Conservation (phyloP, 2,797 vertebrate species). For the Schizopygopsis malacanthus region DNA sequence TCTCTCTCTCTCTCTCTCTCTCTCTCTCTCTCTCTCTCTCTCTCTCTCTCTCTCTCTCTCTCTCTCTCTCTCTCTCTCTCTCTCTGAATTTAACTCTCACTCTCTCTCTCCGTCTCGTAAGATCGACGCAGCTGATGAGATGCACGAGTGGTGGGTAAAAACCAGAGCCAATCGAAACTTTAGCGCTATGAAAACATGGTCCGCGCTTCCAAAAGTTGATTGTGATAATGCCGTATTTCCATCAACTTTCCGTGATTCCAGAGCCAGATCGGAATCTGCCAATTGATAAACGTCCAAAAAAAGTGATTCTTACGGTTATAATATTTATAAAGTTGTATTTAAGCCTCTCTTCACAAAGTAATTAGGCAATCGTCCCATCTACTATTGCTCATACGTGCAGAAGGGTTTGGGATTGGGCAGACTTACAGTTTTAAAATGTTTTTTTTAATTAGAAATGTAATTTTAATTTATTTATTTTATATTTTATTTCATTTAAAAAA, state of each 20-base stretch:
- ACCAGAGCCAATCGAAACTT: conserved; percentile 40
- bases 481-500: neutral
- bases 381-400: neutral
- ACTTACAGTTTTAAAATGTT: neutral
- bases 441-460: neutral
- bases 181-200: conserved; percentile 13
- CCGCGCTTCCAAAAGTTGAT: conserved; percentile 15
- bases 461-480: neutral
- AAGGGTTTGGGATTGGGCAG: too few species aligned
- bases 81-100: conserved; percentile 54
- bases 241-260: conserved; percentile 4
- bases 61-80: too few species aligned
- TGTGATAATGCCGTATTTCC: conserved; percentile 11
- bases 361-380: neutral
- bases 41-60: too few species aligned
- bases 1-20: too few species aligned
- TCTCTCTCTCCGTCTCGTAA: conserved; percentile 1
- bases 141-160: conserved; percentile 35
- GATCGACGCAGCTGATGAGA: conserved; percentile 46
- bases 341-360: conserved; percentile 7
- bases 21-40: too few species aligned
- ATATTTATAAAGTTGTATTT: conserved; percentile 28
- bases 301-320: conserved; percentile 27
- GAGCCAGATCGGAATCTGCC: conserved; percentile 20
- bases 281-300: neutral